phyloP scores from a whole-genome alignment of 2,888 invertebrate genomes.

The Hirudinaria manillensis region DNA sequence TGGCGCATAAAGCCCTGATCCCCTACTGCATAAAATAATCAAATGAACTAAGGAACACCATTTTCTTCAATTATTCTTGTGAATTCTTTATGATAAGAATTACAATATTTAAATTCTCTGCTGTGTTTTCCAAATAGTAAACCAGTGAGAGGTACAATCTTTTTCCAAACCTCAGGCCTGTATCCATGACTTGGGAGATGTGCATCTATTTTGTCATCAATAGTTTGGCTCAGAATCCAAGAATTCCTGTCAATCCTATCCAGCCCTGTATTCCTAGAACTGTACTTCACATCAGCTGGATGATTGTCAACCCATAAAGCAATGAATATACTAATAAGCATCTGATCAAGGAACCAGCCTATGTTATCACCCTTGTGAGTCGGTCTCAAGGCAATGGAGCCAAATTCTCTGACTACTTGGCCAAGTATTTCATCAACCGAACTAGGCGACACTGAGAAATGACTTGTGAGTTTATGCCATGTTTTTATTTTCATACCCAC shows the following conservation, averaged over 20 bases:
- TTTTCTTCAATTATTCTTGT: neutral
- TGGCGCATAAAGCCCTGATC: too few species aligned
- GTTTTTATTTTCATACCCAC: constrained; percentile 29
- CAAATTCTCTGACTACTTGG: constrained; percentile 33
- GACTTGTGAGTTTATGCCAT: constrained; percentile 30
- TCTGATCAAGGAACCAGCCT: constrained; percentile 37
- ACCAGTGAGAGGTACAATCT: constrained; percentile 22
- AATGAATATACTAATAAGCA: constrained; percentile 31
- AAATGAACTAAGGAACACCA: neutral
- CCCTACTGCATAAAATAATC: too few species aligned
- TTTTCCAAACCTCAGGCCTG: constrained; percentile 20
- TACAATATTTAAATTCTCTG: constrained; percentile 3
- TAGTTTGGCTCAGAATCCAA: constrained; percentile 17
- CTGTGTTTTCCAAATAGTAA: constrained; percentile 26
- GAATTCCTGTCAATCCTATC: constrained; percentile 34
- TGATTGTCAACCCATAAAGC: constrained; percentile 1
- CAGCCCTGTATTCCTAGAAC: constrained; percentile 25
- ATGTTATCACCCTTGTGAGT: constrained; percentile 35
- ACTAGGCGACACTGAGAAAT: constrained; percentile 20
- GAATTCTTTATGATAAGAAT: neutral
- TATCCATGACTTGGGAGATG: constrained; percentile 32
- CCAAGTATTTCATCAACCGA: constrained; percentile 32
- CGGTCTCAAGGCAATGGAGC: constrained; percentile 27
- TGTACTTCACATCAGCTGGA: constrained; percentile 24
- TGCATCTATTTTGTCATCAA: constrained; percentile 33